phyloP scores from a whole-genome alignment of 2,888 invertebrate species.

The Lasioglossum malachurum region DNA sequence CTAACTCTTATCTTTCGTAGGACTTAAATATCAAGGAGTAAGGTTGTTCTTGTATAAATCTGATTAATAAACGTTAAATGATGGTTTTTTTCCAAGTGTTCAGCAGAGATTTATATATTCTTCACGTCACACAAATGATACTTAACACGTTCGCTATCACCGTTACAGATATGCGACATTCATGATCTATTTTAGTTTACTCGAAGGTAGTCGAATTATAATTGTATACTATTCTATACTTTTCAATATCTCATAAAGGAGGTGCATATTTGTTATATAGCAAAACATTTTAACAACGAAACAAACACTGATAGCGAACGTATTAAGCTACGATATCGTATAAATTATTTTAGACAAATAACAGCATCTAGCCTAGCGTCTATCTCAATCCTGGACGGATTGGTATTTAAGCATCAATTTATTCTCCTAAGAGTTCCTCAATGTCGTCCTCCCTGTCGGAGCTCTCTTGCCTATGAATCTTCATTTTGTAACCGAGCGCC shows the following conservation, averaged over 20 bases:
- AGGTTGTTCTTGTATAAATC: slow-evolving; percentile 70
- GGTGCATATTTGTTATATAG: too few species aligned
- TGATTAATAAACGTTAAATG: slow-evolving; percentile 71
- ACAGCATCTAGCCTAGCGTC: neutral
- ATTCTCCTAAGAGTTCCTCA: slow-evolving; percentile 82
- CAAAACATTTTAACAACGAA: neutral
- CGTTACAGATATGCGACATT: too few species aligned
- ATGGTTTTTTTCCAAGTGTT: slow-evolving; percentile 65
- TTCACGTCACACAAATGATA: neutral
- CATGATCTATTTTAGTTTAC: too few species aligned
- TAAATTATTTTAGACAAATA: slow-evolving; percentile 15
- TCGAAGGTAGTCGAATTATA: too few species aligned
- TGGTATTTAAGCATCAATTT: slow-evolving; percentile 41
- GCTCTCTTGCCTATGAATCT: slow-evolving; percentile 77
- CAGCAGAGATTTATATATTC: slow-evolving; percentile 16
- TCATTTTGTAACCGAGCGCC: slow-evolving; percentile 81
- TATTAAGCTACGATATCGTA: slow-evolving; percentile 23
- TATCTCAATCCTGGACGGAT: slow-evolving; percentile 73
- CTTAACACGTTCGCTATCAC: neutral
- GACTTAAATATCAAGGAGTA: slow-evolving; percentile 38
- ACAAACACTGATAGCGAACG: neutral
- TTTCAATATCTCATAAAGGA: too few species aligned
- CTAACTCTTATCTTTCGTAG: slow-evolving; percentile 37
- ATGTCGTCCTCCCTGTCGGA: slow-evolving; percentile 82
- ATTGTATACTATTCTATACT: too few species aligned